Evolutionary conservation across 2,797 vertebrate genomes (phyloP), one percentile per base, ranked within the genome.

Genomic region (Helicolenus hilgendorfi): DNA sequence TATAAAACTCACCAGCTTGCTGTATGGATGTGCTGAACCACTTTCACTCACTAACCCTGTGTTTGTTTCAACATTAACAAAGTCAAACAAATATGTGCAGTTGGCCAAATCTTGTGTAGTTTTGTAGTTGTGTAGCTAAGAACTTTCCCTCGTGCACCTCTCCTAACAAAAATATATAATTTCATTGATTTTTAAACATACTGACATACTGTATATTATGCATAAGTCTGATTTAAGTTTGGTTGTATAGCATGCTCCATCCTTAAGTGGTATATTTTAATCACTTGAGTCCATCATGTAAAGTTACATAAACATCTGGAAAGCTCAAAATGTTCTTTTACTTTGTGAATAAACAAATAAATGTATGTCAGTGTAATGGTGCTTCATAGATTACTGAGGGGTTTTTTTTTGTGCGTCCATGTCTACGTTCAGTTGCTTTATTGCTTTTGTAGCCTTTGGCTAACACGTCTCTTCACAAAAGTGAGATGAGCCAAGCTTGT

Each of bases 401-500:
- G 75, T 77, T 64, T 62, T 35, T 27, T 55, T 78, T 82, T 72
- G 75, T 75, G 77, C 14, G 38, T 79, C 72, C 41, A 7, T 55
- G 49, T 71, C 77, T 62, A 38, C 56, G 45, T 74, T 74, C 58
- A 27, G 63, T 69, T 70, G 83, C 67, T 92, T 65, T 77, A 76
- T 72, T 81, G 72, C 53, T 74, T 79, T 73, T 62, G 22, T n/a
- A 79, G 81, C 89, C 78, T 33, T 83, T 84, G 65, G 85, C 82
- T 70, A 86, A 82, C 53, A 55, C 53, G 41, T 85, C 78, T 90
- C 84, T 75, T 83, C 76, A 82, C 88, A 85, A 92, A 88, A 79
- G 83, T 78, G 86, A 92, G 89, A 86, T 78, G 86, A 93, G 91
- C 79, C 80, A 58, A 91, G 92, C 83, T 90, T 75, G 69, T 58